Evolutionary conservation across 2,797 vertebrate species (phyloP).

Genomic region (Neosilurus mollespiculum): DNA sequence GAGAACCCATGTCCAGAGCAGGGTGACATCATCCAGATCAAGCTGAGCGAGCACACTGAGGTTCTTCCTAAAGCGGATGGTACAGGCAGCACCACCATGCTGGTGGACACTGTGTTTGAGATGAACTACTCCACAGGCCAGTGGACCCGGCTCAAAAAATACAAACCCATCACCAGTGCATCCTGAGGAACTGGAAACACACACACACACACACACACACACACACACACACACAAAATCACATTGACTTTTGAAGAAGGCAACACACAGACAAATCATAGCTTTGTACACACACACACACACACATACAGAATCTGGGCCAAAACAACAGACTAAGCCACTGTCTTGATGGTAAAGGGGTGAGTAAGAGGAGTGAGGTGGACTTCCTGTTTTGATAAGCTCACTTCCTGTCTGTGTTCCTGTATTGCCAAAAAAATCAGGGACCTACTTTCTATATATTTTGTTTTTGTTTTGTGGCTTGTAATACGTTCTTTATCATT

Average conservation of each 20-base stretch:
- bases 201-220: neutral
- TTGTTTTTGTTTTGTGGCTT: slow-evolving; percentile 56
- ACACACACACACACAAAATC: slow-evolving; percentile 36
- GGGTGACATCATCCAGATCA: slow-evolving; percentile 99
- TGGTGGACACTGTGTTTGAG: slow-evolving; percentile 98
- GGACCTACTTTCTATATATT: slow-evolving; percentile 48
- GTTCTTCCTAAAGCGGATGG: slow-evolving; percentile 92
- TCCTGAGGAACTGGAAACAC: slow-evolving; percentile 76
- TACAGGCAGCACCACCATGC: slow-evolving; percentile 97
- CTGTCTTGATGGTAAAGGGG: slow-evolving; percentile 9
- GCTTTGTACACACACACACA: neutral
- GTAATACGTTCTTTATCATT: slow-evolving; percentile 60
- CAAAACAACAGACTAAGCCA: slow-evolving; percentile 40
- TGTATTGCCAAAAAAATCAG: slow-evolving; percentile 52
- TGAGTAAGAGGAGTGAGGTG: slow-evolving; percentile 18
- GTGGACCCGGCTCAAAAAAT: slow-evolving; percentile 99
- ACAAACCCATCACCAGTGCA: slow-evolving; percentile 95
- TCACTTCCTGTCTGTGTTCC: slow-evolving; percentile 47
- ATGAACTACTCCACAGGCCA: slow-evolving; percentile 99
- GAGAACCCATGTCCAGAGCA: slow-evolving; percentile 99
- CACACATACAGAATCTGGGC: slow-evolving; percentile 41
- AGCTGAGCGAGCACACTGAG: slow-evolving; percentile 97
- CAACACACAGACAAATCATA: slow-evolving; percentile 13
- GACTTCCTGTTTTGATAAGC: slow-evolving; percentile 39
- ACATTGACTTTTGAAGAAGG: slow-evolving; percentile 23